A percentile compares a stretch with the other conserved stretches of the same genome.
phyloP scores from a whole-genome alignment of 2,888 invertebrate genomes.

The Nomada fabriciana region DNA sequence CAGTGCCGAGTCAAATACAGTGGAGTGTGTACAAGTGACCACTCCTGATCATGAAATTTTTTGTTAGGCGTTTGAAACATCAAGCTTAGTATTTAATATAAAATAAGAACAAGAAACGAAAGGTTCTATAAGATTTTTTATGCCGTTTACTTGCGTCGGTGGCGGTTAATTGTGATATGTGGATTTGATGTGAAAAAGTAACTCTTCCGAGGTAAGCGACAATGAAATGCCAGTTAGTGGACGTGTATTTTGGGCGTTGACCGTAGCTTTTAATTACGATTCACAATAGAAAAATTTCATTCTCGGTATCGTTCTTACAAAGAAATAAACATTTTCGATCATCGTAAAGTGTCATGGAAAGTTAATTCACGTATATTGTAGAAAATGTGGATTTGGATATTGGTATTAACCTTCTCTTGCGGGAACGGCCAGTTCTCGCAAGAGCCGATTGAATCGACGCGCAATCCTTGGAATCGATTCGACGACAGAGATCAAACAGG shows the following conservation, averaged over 20 bases:
- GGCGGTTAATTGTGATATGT: constrained; percentile 24
- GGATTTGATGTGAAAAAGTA: constrained; percentile 23
- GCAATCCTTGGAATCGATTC: constrained; percentile 72
- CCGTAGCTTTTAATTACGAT: constrained; percentile 36
- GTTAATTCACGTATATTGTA: constrained; percentile 27
- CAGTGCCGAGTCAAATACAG: constrained; percentile 26
- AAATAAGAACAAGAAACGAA: neutral
- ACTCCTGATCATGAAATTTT: constrained; percentile 54
- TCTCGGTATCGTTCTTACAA: neutral
- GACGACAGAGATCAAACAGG: constrained; percentile 70
- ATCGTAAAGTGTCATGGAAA: neutral
- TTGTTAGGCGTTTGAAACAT: constrained; percentile 4
- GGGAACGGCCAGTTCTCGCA: constrained; percentile 70
- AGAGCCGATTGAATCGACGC: constrained; percentile 68
- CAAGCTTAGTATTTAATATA: constrained; percentile 3
- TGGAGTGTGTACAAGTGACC: constrained; percentile 47
- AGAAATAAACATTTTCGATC: neutral
- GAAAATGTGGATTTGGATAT: constrained; percentile 75
- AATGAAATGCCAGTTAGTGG: constrained; percentile 18
- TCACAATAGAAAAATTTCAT: neutral
- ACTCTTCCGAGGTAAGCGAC: constrained; percentile 29
- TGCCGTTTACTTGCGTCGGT: neutral
- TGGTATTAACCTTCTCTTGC: constrained; percentile 69
- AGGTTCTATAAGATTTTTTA: neutral
- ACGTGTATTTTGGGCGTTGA: constrained; percentile 64